Base-by-base conservation (phyloP, 2,113 vertebrate genomes). In the Machaerirhynchus nigripectus region DNA sequence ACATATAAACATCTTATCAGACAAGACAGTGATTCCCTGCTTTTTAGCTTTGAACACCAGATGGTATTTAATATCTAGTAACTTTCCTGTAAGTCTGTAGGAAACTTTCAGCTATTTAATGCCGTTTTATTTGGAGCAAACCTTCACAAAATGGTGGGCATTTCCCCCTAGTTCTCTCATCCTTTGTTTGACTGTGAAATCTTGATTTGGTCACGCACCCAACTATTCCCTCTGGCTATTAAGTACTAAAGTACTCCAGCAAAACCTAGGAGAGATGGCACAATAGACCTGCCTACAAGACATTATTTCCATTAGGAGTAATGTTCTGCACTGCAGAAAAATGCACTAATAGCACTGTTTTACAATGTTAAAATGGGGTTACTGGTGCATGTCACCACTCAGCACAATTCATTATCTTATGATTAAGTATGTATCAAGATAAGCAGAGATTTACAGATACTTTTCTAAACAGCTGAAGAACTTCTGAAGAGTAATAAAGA, bases 61-160 rank as follows among this genome's bases (percentile, higher is more conserved):
- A 92, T 96, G 75, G 61, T 93, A 77, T 96, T 97, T 93, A 95
- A 96, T 97, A 94, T 95, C 85, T 94, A 79, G 96, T 13, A 39
- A 82, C 77, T 96, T 97, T 89, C 85, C 95, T 83, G 20, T 90
- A 97, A 92, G 71, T 94, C 9, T 89, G 19, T 87, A 96, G 84
- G 78, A 97, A 97, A 92, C 53, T 77, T 93, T 82, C 92, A 95
- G 82, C 82, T 88, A 90, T 84, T 94, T 95, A 74, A 95, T 90
- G 94, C 92, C 5, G 52, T 91, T 98, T 95, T 94, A 90, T 96
- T 96, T 96, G 78, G 69, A 96, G 81, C 93, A 96, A 97, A 93
- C 82, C 64, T 40, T 96, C 90, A 93, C 60, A 83, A 96, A 96
- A 94, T 91, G 65, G 94, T 96, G 76, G 88, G 39, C 42, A 89